phyloP scores from a whole-genome alignment of 1,140 invertebrate species.

The Pseudomyrmex concolor region DNA sequence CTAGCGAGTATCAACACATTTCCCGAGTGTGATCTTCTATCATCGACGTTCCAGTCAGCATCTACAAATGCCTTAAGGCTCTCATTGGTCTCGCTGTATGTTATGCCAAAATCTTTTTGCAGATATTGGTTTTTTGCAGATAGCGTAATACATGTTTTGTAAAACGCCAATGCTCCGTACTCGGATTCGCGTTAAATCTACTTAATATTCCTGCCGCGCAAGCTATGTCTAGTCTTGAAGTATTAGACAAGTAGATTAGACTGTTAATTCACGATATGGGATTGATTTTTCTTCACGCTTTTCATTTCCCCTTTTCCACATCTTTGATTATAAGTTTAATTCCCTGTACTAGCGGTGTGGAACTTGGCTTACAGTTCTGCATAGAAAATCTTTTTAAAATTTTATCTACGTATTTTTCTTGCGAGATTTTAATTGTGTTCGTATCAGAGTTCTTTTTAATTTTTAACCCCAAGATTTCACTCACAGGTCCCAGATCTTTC shows the following conservation, averaged over 20 bases:
- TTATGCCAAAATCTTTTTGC: conserved; percentile 16
- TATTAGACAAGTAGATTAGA: conserved; percentile 26
- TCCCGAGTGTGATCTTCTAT: too few species aligned
- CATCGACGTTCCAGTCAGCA: too few species aligned
- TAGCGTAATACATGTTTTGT: conserved; percentile 34
- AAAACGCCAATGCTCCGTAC: not conserved
- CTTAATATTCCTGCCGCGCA: not conserved
- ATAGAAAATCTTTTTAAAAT: conserved; percentile 2
- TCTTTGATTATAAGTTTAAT: not conserved
- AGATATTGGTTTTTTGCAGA: conserved; percentile 9
- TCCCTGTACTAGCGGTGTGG: not conserved
- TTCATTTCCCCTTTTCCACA: not conserved
- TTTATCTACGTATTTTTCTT: not conserved
- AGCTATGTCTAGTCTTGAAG: not conserved
- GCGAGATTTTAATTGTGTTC: not conserved
- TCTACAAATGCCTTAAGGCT: conserved; percentile 64
- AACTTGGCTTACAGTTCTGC: not conserved
- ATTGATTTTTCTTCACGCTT: not conserved
- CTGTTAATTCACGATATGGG: conserved; percentile 15
- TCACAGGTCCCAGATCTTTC: not conserved
- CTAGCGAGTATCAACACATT: too few species aligned
- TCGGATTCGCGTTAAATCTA: conserved; percentile 28
- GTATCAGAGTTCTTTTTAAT: not conserved
- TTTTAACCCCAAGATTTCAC: not conserved
- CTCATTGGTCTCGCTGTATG: not conserved